Conservation (phyloP, 2,113 vertebrate genomes). For the Pelusios castaneus region DNA sequence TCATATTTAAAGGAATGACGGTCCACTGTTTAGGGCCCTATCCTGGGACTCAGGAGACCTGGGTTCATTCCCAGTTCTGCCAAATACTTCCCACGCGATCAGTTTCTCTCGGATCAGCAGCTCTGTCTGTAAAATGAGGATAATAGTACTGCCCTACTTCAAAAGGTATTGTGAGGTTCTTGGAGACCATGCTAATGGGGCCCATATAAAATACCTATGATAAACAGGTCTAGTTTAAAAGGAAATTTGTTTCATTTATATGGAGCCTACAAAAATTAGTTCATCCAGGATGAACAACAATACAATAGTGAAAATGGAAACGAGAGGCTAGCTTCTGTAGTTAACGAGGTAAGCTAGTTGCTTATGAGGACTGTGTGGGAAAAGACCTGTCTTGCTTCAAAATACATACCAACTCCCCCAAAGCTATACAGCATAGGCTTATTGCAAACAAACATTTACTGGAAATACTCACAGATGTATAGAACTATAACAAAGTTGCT, state of each 20-base stretch:
- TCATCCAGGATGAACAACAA: background rate
- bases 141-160: background rate
- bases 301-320: background rate
- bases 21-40: background rate
- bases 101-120: too few species aligned
- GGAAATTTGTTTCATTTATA: background rate
- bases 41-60: background rate
- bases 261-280: background rate
- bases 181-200: background rate
- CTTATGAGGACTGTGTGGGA: background rate
- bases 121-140: background rate
- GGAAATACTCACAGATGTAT: too few species aligned
- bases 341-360: background rate
- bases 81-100: background rate
- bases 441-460: too few species aligned
- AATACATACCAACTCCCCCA: too few species aligned
- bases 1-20: background rate
- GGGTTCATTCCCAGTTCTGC: background rate
- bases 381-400: too few species aligned
- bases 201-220: background rate
- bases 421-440: too few species aligned
- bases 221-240: background rate
- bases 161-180: background rate
- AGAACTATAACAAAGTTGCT: too few species aligned
- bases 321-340: background rate